A percentile compares a stretch with the other conserved stretches of the same genome.
These are phyloP conservation scores for Electrophaes corylata DNA, from an alignment of 2,888 invertebrate species.

Conservation along the genomic window DNA sequence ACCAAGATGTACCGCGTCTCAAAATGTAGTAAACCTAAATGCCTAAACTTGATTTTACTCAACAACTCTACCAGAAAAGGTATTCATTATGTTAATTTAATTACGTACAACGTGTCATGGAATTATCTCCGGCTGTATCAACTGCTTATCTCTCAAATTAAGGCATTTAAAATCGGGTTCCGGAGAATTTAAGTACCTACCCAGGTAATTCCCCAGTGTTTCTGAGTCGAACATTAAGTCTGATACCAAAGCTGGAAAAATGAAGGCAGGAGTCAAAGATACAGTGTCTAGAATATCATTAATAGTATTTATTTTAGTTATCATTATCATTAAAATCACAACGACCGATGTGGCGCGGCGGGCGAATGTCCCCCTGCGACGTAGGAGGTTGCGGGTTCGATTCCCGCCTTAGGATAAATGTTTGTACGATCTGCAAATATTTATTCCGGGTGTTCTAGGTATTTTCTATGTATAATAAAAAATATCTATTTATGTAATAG, in stretches of 20 bases:
- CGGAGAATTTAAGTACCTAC: background rate
- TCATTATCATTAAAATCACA: too few species aligned
- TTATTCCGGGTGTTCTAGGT: too few species aligned
- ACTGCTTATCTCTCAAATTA: conserved; percentile 8
- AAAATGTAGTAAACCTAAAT: conserved; percentile 10
- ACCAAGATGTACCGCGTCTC: background rate
- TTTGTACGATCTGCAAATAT: too few species aligned
- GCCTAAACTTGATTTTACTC: background rate
- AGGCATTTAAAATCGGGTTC: background rate
- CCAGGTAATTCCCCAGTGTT: background rate
- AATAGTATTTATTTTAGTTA: too few species aligned
- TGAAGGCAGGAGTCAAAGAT: background rate
- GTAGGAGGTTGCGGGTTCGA: too few species aligned
- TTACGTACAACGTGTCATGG: conserved; percentile 15
- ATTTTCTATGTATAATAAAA: too few species aligned
- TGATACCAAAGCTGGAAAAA: background rate
- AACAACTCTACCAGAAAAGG: conserved; percentile 1
- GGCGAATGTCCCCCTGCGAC: too few species aligned
- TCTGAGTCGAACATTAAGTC: background rate
- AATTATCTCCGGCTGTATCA: conserved; percentile 7
- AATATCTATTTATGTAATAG: too few species aligned
- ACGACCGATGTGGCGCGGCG: too few species aligned
- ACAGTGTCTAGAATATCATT: background rate
- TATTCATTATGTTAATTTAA: conserved; percentile 20
- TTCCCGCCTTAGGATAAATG: too few species aligned